Percentiles rank a stretch among this genome's conserved stretches.
These are phyloP conservation scores for Teleopsis dalmanni DNA, from an alignment of 1,140 invertebrate genomes.

Conservation along the genomic window DNA sequence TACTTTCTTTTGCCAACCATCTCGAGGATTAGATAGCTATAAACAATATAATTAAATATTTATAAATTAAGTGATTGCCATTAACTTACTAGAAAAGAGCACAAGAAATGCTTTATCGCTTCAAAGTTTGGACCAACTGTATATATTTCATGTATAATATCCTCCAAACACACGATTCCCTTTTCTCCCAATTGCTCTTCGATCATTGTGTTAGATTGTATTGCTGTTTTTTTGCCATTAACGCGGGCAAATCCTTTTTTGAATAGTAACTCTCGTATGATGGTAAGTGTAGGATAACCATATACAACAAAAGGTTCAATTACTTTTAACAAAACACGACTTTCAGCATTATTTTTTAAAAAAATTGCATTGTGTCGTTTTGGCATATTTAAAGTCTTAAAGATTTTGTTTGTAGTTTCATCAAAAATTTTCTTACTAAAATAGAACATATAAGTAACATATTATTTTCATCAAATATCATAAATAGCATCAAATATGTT, in stretches of 20 bases:
- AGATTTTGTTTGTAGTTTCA: slow-evolving; percentile 33
- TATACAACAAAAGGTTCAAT: slow-evolving; percentile 41
- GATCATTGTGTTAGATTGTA: slow-evolving; percentile 40
- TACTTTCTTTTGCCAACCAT: slow-evolving; percentile 40
- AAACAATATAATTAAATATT: not conserved
- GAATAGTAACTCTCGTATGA: slow-evolving; percentile 38
- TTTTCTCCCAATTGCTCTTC: slow-evolving; percentile 35
- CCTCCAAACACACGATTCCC: slow-evolving; percentile 40
- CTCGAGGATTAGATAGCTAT: slow-evolving; percentile 35
- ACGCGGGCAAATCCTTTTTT: slow-evolving; percentile 40
- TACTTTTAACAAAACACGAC: slow-evolving; percentile 33
- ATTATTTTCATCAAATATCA: not conserved
- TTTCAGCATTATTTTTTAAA: slow-evolving; percentile 35
- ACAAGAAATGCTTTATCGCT: slow-evolving; percentile 27
- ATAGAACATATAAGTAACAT: not conserved
- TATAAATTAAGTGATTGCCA: not conserved
- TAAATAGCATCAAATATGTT: too few species aligned
- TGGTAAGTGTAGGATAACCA: slow-evolving; percentile 31
- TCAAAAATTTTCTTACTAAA: slow-evolving; percentile 35
- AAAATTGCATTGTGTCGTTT: slow-evolving; percentile 35
- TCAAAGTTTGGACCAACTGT: slow-evolving; percentile 40
- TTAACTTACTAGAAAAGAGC: slow-evolving; percentile 28
- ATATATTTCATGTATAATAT: slow-evolving; percentile 43
- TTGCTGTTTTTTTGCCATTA: slow-evolving; percentile 34
- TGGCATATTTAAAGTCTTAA: slow-evolving; percentile 24